Evolutionary conservation across 2,888 invertebrate genomes (phyloP).

Genomic region (Agonopterix heracliana): DNA sequence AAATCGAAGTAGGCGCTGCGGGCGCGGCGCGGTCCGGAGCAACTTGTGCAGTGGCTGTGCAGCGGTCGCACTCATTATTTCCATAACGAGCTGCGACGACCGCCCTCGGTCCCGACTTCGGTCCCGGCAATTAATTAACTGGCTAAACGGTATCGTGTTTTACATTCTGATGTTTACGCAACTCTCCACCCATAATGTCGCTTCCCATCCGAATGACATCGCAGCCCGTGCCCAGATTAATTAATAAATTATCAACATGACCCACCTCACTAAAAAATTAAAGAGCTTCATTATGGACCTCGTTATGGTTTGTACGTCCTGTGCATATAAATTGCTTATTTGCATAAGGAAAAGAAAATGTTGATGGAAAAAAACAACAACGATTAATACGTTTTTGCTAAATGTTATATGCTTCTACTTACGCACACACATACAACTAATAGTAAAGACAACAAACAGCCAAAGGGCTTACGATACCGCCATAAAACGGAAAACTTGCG

Average conservation of each 20-base stretch:
- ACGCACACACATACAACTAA: neutral
- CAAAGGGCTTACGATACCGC: slow-evolving; percentile 28
- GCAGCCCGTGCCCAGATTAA: slow-evolving; percentile 58
- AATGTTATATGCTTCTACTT: neutral
- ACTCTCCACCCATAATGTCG: slow-evolving; percentile 70
- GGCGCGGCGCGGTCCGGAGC: slow-evolving; percentile 27
- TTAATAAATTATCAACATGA: slow-evolving; percentile 61
- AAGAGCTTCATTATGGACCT: slow-evolving; percentile 63
- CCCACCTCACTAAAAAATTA: slow-evolving; percentile 65
- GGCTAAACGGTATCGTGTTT: slow-evolving; percentile 72
- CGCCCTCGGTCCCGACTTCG: slow-evolving; percentile 36
- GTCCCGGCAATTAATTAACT: slow-evolving; percentile 71
- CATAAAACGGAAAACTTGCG: slow-evolving; percentile 39
- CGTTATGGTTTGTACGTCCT: slow-evolving; percentile 49
- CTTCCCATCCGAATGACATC: slow-evolving; percentile 54
- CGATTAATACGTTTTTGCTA: slow-evolving; percentile 9
- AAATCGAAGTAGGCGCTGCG: slow-evolving; percentile 33
- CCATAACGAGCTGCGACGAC: slow-evolving; percentile 55
- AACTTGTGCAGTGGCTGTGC: slow-evolving; percentile 49
- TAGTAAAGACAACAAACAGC: neutral
- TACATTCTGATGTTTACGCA: slow-evolving; percentile 71
- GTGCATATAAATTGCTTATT: slow-evolving; percentile 66
- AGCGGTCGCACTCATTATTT: slow-evolving; percentile 65
- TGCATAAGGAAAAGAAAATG: slow-evolving; percentile 44
- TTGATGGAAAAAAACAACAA: slow-evolving; percentile 24